phyloP scores from a whole-genome alignment of 1,140 invertebrate genomes.

The Helicoverpa zea region DNA sequence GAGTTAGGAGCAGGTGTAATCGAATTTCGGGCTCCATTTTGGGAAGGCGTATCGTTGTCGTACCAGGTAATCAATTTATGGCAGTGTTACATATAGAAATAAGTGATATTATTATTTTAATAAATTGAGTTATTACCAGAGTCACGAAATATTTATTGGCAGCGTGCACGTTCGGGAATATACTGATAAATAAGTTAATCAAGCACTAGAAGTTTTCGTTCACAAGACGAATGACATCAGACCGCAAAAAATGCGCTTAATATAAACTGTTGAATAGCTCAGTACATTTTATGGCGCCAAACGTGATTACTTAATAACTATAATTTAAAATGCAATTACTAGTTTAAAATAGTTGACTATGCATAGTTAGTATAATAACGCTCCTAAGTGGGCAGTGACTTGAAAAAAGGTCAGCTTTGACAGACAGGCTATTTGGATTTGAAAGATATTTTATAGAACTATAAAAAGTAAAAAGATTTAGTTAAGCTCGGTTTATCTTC shows the following conservation, averaged over 20 bases:
- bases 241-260: not conserved
- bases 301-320: constrained; percentile 16
- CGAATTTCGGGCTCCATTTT: not conserved
- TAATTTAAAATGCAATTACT: not conserved
- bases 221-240: not conserved
- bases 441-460: not conserved
- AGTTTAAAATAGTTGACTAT: not conserved
- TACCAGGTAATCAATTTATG: constrained; percentile 23
- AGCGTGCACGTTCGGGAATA: not conserved
- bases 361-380: not conserved
- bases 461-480: no score
- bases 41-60: not conserved
- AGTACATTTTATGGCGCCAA: not conserved
- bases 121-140: not conserved
- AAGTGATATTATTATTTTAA: not conserved
- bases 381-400: not conserved
- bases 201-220: not conserved
- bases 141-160: no score
- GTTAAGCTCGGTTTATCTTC: no score
- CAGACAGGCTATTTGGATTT: not conserved
- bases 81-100: not conserved
- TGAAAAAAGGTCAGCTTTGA: not conserved
- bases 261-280: not conserved
- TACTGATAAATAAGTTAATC: not conserved
- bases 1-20: constrained; percentile 30